A percentile compares a stretch with the other conserved stretches of the same genome.
phyloP scores from a whole-genome alignment of 2,797 vertebrate species.

The Pristis pectinata region DNA sequence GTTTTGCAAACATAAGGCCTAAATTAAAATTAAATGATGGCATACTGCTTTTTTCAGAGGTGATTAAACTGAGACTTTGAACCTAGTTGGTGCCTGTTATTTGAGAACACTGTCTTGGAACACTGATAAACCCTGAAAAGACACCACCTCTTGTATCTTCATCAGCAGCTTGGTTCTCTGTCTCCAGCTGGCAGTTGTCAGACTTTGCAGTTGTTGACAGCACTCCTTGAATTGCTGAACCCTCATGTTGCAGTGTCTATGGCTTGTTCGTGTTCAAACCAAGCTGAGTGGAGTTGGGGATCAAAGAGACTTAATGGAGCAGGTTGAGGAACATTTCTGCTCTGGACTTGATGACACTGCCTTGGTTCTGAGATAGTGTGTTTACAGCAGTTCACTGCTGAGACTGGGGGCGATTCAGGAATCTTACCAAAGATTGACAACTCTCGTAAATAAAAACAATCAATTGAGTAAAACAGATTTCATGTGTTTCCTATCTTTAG shows the following conservation, averaged over 20 bases:
- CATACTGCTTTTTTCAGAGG: too few species aligned
- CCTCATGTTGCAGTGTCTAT: not conserved
- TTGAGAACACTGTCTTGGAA: not conserved
- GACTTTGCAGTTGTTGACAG: not conserved
- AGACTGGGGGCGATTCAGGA: too few species aligned
- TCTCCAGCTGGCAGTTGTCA: not conserved
- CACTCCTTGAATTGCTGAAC: not conserved
- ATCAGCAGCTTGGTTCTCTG: not conserved
- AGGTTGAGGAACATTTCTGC: not conserved
- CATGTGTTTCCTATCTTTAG: not conserved
- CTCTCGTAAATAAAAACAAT: not conserved
- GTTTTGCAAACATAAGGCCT: too few species aligned
- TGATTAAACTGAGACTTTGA: too few species aligned
- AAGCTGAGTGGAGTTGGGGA: not conserved
- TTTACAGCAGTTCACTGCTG: not conserved
- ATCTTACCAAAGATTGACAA: not conserved
- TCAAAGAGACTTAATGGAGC: not conserved
- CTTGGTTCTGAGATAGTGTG: not conserved
- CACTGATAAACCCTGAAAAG: not conserved
- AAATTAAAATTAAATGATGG: too few species aligned
- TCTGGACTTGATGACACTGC: too few species aligned
- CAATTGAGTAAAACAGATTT: too few species aligned
- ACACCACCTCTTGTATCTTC: not conserved
- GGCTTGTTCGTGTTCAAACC: not conserved
- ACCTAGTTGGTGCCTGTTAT: not conserved